Base-by-base conservation (phyloP, 2,888 invertebrate genomes). In the Poecilobothrus nobilitatus region DNA sequence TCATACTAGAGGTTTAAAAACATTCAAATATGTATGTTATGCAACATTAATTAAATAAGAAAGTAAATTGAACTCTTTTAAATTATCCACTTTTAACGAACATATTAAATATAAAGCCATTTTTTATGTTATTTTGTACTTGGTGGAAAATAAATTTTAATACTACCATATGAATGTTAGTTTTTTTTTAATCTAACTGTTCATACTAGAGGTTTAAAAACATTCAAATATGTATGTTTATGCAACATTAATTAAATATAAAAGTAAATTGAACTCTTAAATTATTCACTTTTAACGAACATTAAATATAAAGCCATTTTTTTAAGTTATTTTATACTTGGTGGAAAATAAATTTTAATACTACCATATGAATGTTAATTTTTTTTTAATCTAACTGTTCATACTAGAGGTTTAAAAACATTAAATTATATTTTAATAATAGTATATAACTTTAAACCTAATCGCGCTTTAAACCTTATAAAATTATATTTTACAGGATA, bases 401-500 rank as follows among this genome's bases (percentile, higher is more conserved):
- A 53, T 53, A 53, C 53, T 53, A 53, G 53, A 53, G 53, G 53
- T 53, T 53, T 53, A 15, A n/a, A 18, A 18, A 53, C 53, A 53
- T 41, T 27, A 37, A 37, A 37, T 7, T 41, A 27, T 27, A 5
- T 5, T 27, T 27, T 27, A 27, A 27, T 27, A 27, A 27, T 27
- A 27, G 2, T n/a, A n/a, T n/a, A n/a, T n/a, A n/a, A 27, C 2
- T 27, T 27, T 2, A 27, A 27, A 27, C 3, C 27, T 27, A 27
- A 27, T 4, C 5, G 27, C 27, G 2, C 27, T 27, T 27, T 27
- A 27, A n/a, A 27, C 27, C 27, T 27, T 27, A 27, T 27, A 27
- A 12, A 37, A 37, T 37, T 10, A 37, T 67, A 34, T 65, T 67
- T 68, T 73, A 70, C 67, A 75, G 75, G 70, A 69, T 73, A 76